Conservation (phyloP, 2,888 invertebrate species). For the Kuschelorhynchus macadamiae region DNA sequence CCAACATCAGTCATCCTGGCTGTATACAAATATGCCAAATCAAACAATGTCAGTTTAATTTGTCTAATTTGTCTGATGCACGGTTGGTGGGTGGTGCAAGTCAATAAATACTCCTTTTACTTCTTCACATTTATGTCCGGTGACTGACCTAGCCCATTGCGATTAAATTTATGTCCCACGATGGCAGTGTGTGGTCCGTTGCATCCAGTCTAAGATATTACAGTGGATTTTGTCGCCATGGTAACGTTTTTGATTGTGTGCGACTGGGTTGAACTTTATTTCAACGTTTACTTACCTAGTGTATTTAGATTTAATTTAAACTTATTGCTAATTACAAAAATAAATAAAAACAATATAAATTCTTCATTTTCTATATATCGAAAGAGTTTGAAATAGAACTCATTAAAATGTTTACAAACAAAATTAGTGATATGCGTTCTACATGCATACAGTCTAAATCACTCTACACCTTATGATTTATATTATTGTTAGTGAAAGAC, state of each 20-base stretch:
- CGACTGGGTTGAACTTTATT: slow-evolving; percentile 2
- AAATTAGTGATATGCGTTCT: no score
- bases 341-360: no score
- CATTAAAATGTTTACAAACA: no score
- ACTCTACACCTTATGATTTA: no score
- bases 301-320: no score
- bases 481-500: no score
- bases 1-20: background rate
- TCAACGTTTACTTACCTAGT: no score
- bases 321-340: no score
- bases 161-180: slow-evolving; percentile 26
- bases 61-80: slow-evolving; percentile 15
- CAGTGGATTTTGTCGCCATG: slow-evolving; percentile 5
- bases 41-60: slow-evolving; percentile 10
- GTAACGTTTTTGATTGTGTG: background rate
- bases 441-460: no score
- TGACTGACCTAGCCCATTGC: slow-evolving; percentile 34
- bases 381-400: no score
- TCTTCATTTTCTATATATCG: no score
- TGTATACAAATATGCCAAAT: slow-evolving; percentile 4
- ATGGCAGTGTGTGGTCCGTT: slow-evolving; percentile 27
- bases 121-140: slow-evolving; percentile 9
- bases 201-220: slow-evolving; percentile 13
- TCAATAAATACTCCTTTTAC: slow-evolving; percentile 28
- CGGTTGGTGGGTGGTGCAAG: slow-evolving; percentile 20